Conservation (phyloP, 1,140 invertebrate genomes). For the Octopus bimaculoides region DNA sequence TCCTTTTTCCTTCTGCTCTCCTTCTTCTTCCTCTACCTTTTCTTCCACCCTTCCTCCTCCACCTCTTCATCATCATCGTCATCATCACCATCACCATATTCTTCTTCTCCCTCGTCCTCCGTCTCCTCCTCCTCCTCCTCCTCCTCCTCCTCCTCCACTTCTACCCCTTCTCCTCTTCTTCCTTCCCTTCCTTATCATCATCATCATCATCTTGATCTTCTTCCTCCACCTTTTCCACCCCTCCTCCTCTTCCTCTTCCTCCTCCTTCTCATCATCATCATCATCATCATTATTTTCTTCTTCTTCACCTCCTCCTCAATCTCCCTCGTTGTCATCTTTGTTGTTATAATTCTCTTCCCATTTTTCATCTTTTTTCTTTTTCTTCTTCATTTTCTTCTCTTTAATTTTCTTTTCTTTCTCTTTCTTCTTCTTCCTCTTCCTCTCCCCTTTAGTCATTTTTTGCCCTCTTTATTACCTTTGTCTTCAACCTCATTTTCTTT, state of each 20-base stretch:
- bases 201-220: background rate
- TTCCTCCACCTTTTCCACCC: background rate
- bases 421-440: background rate
- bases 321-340: no score
- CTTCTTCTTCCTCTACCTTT: conserved; percentile 5
- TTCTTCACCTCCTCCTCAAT: background rate
- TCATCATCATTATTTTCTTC: background rate
- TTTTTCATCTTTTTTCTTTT: no score
- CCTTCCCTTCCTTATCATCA: conserved; percentile 11
- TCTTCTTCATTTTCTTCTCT: background rate
- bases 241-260: background rate
- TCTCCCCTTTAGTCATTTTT: conserved; percentile 3
- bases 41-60: conserved; percentile 1
- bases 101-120: background rate
- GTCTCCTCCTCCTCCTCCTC: conserved; percentile 1
- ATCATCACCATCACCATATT: background rate
- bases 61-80: background rate
- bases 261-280: background rate
- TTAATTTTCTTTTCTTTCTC: background rate
- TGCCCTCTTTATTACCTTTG: background rate
- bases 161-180: conserved; percentile 14
- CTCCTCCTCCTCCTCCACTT: conserved; percentile 17
- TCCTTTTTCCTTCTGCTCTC: background rate
- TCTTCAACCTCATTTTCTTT: conserved; percentile 15
- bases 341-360: background rate